Base-by-base conservation (phyloP, 2,888 invertebrate species). In the Chouioia cunea region DNA sequence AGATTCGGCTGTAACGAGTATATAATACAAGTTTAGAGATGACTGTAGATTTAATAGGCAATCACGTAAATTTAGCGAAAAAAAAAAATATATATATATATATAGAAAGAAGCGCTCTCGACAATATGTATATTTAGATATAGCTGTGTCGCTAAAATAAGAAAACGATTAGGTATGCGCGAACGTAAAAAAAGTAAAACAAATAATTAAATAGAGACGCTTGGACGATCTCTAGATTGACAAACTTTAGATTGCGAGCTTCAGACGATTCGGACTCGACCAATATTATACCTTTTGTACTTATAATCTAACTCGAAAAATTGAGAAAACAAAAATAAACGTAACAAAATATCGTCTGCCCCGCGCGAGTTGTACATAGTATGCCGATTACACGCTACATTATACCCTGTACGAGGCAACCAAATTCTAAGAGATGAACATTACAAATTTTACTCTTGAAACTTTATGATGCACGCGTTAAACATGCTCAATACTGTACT, bases 101-200 rank as follows among this genome's bases (percentile, higher is more conserved):
- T 36, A 36, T 12, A 36, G 12, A 56, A 53, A 64, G 54, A 69
- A 60, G 65, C 66, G 59, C 59, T 66, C 71, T 74, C 59, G 71
- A 74, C 74, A 69, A 74, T 74, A 74, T 63, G 50, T 67, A 73
- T 46, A 67, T 67, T 60, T 64, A 64, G 53, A 27, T 53, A 67
- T 68, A 68, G 63, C 50, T 68, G 54, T 62, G 62, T 67, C 60
- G 67, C 58, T 53, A 47, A 56, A 36, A 58, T 4, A 53, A n/a
- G 14, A 66, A 63, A 66, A 64, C n/a, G 18, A 64, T 70, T 66
- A 56, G 22, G n/a, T 15, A 63, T 47, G 36, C 27, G 27, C 2
- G 27, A 27, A 27, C 27, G 6, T 4, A 27, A 27, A 27, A 27
- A 27, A 27, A 27, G 2, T 27, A 27, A 27, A 27, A 36, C 6